Evolutionary conservation across 2,113 vertebrate genomes (phyloP).

Genomic region (Perca fluviatilis): DNA sequence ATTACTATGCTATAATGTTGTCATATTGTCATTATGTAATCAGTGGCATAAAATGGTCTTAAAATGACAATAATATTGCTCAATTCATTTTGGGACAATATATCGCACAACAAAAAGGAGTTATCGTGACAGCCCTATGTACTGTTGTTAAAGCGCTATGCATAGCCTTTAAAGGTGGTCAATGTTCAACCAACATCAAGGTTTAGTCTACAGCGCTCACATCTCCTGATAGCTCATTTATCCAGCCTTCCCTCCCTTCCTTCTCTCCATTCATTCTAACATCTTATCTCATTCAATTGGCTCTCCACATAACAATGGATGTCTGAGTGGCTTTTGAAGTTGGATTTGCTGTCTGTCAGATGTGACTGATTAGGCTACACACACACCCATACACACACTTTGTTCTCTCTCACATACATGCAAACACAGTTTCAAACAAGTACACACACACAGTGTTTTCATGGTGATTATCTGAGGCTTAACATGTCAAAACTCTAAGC

Average conservation of each 20-base stretch:
- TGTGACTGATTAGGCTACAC: slow-evolving; percentile 73
- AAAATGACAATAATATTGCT: no score
- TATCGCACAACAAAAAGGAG: no score
- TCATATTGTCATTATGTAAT: no score
- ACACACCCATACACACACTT: neutral
- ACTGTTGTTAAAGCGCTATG: neutral
- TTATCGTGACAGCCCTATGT: neutral
- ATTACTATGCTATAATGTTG: no score
- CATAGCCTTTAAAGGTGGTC: neutral
- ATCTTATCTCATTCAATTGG: slow-evolving; percentile 70
- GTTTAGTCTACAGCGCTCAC: slow-evolving; percentile 23
- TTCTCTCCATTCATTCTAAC: slow-evolving; percentile 42
- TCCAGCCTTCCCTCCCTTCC: slow-evolving; percentile 35
- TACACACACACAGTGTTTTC: slow-evolving; percentile 34
- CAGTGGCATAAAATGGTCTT: no score
- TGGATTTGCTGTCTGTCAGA: slow-evolving; percentile 74
- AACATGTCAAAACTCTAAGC: slow-evolving; percentile 49
- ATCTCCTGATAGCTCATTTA: slow-evolving; percentile 44
- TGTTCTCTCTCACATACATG: slow-evolving; percentile 17
- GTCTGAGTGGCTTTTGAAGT: slow-evolving; percentile 73
- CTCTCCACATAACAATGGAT: slow-evolving; percentile 72
- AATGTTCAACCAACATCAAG: slow-evolving; percentile 20
- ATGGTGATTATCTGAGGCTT: slow-evolving; percentile 51
- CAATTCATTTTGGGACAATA: no score
- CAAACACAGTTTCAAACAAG: slow-evolving; percentile 17